These are phyloP conservation scores for Synergus umbraculus DNA, from an alignment of 2,888 invertebrate species.

Conservation along the genomic window DNA sequence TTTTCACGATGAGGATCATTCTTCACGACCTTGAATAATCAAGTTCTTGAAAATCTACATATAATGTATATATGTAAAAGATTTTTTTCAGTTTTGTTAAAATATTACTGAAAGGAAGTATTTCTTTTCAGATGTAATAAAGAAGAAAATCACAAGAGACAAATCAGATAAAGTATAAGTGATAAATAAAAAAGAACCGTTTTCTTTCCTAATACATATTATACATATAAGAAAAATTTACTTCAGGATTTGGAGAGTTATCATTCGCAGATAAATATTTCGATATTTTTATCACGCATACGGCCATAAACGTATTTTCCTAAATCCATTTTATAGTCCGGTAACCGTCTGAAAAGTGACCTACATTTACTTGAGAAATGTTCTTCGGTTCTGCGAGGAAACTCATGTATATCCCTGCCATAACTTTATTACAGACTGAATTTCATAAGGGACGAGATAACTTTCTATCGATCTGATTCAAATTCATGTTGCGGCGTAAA, in stretches of 20 bases:
- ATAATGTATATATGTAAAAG: not conserved
- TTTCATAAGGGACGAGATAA: slow-evolving; percentile 60
- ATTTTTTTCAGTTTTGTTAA: too few species aligned
- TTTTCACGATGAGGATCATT: slow-evolving; percentile 35
- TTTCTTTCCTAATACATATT: not conserved
- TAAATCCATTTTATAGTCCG: slow-evolving; percentile 40
- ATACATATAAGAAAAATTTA: not conserved
- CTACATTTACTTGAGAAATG: slow-evolving; percentile 34
- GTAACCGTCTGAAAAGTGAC: slow-evolving; percentile 31
- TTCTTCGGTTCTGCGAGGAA: slow-evolving; percentile 19
- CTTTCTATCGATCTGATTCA: slow-evolving; percentile 59
- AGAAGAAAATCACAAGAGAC: not conserved
- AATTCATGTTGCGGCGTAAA: slow-evolving; percentile 56
- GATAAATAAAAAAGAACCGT: not conserved
- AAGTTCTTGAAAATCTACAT: slow-evolving; percentile 12
- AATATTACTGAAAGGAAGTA: not conserved
- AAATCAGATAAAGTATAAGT: not conserved
- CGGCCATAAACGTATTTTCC: slow-evolving; percentile 33
- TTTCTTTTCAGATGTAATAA: not conserved
- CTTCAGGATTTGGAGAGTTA: not conserved
- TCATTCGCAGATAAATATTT: slow-evolving; percentile 32
- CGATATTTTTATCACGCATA: slow-evolving; percentile 26
- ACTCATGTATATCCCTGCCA: slow-evolving; percentile 30
- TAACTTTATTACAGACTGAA: slow-evolving; percentile 48
- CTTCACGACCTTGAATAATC: slow-evolving; percentile 23